Percentiles rank a stretch among this genome's conserved stretches.
phyloP scores from a whole-genome alignment of 2,113 vertebrate genomes.

The Eptesicus fuscus region DNA sequence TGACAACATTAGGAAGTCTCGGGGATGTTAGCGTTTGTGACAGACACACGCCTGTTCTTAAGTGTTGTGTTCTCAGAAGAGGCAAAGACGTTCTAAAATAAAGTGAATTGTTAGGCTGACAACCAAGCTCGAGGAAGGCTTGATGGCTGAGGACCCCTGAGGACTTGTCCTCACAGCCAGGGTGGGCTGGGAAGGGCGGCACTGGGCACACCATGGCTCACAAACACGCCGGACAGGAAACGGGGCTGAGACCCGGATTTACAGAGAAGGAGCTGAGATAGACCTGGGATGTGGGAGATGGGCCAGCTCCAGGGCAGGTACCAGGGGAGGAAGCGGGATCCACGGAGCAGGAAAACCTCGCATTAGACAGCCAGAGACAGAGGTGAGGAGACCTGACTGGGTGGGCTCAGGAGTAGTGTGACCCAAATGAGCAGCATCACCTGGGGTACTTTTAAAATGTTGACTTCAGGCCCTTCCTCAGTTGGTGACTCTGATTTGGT shows the following conservation, averaged over 20 bases:
- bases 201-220: background rate
- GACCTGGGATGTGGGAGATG: too few relatives aligned
- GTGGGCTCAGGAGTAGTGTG: background rate
- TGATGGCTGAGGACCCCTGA: background rate
- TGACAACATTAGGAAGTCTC: background rate
- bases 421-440: background rate
- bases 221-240: background rate
- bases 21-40: background rate
- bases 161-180: background rate
- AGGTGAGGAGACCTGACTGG: background rate
- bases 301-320: fast-evolving
- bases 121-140: background rate
- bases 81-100: background rate
- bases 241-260: background rate
- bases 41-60: background rate
- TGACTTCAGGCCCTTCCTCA: background rate
- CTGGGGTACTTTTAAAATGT: background rate
- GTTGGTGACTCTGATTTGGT: background rate
- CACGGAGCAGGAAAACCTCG: background rate
- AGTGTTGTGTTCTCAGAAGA: background rate
- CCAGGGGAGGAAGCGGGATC: background rate
- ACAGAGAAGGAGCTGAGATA: background rate
- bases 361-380: background rate
- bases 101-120: background rate
- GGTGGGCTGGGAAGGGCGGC: background rate